These are phyloP conservation scores for Tridacna crocea DNA, from an alignment of 2,888 invertebrate species.

Conservation along the genomic window DNA sequence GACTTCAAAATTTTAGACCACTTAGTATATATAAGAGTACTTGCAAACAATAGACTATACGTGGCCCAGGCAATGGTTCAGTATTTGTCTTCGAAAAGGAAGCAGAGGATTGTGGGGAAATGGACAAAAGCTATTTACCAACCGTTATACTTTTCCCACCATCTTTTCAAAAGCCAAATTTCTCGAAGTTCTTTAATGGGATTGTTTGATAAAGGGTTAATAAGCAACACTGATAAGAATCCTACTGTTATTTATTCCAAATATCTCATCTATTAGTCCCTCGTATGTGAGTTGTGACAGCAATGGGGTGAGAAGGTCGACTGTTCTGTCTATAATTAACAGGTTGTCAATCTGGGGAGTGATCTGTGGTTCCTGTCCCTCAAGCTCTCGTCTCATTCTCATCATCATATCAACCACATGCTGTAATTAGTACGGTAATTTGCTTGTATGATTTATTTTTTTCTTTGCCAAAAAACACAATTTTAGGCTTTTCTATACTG, in stretches of 20 bases:
- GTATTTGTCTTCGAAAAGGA: no score
- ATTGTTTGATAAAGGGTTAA: not conserved
- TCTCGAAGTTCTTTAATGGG: not conserved
- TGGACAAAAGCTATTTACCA: no score
- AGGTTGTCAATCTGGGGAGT: conserved; percentile 93
- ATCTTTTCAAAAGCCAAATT: not conserved
- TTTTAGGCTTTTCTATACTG: no score
- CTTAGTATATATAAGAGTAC: no score
- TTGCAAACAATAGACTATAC: no score
- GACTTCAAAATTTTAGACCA: no score
- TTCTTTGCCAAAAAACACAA: no score
- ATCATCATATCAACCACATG: conserved; percentile 95
- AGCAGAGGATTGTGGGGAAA: no score
- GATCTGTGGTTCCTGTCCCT: conserved; percentile 84
- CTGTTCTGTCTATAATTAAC: conserved; percentile 93
- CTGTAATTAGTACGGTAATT: conserved; percentile 69
- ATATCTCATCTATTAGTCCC: conserved; percentile 98
- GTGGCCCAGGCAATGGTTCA: no score
- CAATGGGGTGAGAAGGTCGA: conserved; percentile 96
- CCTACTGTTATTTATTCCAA: conserved; percentile 89
- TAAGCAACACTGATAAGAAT: not conserved
- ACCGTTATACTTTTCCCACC: no score
- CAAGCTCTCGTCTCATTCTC: conserved; percentile 88
- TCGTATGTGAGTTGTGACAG: conserved; percentile 98
- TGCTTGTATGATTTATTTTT: not conserved